phyloP scores from a whole-genome alignment of 2,888 invertebrate genomes.

The Cephus pygmeus region DNA sequence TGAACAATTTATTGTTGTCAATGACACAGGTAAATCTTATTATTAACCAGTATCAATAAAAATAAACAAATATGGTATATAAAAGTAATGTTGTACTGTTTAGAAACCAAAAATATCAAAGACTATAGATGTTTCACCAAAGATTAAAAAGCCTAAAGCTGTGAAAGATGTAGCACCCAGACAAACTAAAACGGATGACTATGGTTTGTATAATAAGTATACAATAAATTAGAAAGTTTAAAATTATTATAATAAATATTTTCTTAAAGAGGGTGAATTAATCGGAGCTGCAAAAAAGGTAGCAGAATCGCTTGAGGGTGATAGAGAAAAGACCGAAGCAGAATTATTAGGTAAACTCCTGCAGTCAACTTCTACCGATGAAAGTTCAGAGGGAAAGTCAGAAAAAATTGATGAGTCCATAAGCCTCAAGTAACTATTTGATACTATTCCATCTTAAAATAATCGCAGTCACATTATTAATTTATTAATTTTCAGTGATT shows the following conservation, averaged over 20 bases:
- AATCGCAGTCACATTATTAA: neutral
- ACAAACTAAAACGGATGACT: slow-evolving; percentile 2
- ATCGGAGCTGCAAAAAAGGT: slow-evolving; percentile 77
- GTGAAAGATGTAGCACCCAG: neutral
- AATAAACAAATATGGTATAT: neutral
- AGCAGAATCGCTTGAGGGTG: slow-evolving; percentile 77
- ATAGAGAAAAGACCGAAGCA: slow-evolving; percentile 77
- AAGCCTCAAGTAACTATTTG: slow-evolving; percentile 23
- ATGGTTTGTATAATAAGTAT: slow-evolving; percentile 22
- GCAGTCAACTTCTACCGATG: slow-evolving; percentile 53
- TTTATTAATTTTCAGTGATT: slow-evolving; percentile 69
- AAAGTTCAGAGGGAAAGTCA: neutral
- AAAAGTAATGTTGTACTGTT: slow-evolving; percentile 8
- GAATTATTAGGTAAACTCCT: slow-evolving; percentile 79
- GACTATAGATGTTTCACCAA: slow-evolving; percentile 33
- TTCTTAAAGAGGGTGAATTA: slow-evolving; percentile 60
- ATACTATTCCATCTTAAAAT: neutral
- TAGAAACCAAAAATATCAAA: slow-evolving; percentile 17
- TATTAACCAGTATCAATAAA: neutral
- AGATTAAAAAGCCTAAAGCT: slow-evolving; percentile 17
- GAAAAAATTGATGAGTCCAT: slow-evolving; percentile 1
- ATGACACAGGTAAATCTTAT: slow-evolving; percentile 24
- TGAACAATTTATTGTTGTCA: slow-evolving; percentile 24
- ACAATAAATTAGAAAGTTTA: slow-evolving; percentile 5
- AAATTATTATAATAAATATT: slow-evolving; percentile 15